These are phyloP conservation scores for Cyanoramphus novaezelandiae DNA, from an alignment of 2,113 vertebrate species.

Conservation along the genomic window DNA sequence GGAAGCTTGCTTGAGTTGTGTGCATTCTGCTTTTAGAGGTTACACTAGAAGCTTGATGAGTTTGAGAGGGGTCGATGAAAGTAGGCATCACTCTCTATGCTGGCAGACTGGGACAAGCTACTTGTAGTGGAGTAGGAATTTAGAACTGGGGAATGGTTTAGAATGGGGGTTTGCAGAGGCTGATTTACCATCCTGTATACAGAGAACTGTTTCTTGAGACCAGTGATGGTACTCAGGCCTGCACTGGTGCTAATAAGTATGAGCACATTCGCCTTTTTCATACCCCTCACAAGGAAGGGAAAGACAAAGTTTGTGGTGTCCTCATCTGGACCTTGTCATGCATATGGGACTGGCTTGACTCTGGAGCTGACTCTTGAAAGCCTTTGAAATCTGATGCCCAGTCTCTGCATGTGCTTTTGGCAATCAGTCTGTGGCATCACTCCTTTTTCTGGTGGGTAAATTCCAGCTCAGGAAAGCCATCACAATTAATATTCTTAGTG, in stretches of 20 bases:
- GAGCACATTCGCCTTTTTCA: neutral
- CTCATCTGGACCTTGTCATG: neutral
- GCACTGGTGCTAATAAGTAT: neutral
- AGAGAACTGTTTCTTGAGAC: neutral
- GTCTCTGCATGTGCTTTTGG: neutral
- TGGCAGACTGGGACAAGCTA: neutral
- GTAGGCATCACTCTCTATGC: neutral
- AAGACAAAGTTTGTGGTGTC: neutral
- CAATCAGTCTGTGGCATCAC: neutral
- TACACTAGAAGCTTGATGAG: neutral
- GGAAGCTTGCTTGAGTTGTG: neutral
- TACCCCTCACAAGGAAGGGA: neutral
- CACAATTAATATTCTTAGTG: neutral
- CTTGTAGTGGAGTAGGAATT: neutral
- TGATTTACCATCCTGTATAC: neutral
- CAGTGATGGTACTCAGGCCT: neutral
- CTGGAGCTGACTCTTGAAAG: neutral
- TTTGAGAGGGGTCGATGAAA: neutral
- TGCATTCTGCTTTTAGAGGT: neutral
- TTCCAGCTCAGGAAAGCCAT: conserved; percentile 1
- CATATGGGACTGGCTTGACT: rapidly evolving
- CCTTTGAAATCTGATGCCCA: neutral
- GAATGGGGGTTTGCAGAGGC: neutral
- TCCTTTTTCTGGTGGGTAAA: neutral
- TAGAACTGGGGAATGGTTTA: neutral